Evolutionary conservation across 2,797 vertebrate genomes (phyloP), one percentile per base, ranked within the genome.

Genomic region (Myripristis jacobus): DNA sequence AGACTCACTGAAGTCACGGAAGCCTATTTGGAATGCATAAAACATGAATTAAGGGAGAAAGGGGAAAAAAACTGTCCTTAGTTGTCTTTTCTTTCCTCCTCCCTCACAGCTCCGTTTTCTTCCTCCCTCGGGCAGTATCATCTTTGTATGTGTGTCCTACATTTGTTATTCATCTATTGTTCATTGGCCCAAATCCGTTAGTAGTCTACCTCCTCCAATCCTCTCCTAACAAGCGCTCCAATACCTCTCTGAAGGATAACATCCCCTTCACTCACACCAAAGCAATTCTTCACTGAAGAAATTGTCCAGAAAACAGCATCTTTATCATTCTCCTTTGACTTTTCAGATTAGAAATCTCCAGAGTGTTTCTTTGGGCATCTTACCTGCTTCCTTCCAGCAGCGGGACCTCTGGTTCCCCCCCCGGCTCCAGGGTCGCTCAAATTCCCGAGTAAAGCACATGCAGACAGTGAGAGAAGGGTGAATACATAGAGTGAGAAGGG

Each of bases 101-200:
- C 47, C 36, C 12, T 55, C 38, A 13, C 10, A 51, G 51, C 58
- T 47, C 27, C 31, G 19, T 24, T 15, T 25, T 59, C 46, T 44
- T 47, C 25, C 38, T 47, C 62, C 70, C 58, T 70, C 34, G 52
- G 81, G 77, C 70, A 4, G 27, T 16, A 52, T 70, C 66, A 41
- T 73, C 59, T 75, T 66, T 77, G 65, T 63, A 25, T 66, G 57
- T 52, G 24, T 73, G 25, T 53, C 81, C 81, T 80, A 77, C 63
- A 74, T 83, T 70, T 73, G 48, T 68, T 66, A 60, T 75, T 73
- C 74, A 60, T 71, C 66, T 60, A 53, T 74, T 80, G 81, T 77
- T 77, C 70, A 74, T 38, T 67, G 63, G 66, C 70, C 73, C 73
- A 77, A 51, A 75, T 75, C 71, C 58, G 38, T 58, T 36, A 51